A percentile compares a stretch with the other conserved stretches of the same genome.
phyloP scores from a whole-genome alignment of 1,140 invertebrate genomes.

The Plodia interpunctella region DNA sequence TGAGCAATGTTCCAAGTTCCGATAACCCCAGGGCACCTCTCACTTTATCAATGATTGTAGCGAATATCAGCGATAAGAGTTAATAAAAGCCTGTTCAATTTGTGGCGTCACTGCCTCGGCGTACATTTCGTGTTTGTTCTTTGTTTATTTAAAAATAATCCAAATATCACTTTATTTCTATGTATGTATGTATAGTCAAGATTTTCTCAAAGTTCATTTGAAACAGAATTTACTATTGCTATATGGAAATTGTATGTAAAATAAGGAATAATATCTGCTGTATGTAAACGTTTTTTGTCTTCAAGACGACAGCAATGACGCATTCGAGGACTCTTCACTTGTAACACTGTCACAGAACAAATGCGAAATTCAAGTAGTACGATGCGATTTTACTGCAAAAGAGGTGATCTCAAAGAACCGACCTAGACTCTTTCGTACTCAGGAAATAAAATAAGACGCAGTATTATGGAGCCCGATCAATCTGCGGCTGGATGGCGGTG shows the following conservation, averaged over 20 bases:
- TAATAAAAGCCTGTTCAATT: constrained; percentile 41
- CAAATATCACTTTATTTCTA: too few species aligned
- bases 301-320: neutral
- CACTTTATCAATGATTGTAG: constrained; percentile 55
- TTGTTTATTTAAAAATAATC: constrained; percentile 11
- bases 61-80: constrained; percentile 52
- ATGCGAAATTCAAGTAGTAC: too few species aligned
- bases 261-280: too few species aligned
- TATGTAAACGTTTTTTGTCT: too few species aligned
- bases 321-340: neutral
- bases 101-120: constrained; percentile 36
- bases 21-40: constrained; percentile 33
- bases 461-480: constrained; percentile 61
- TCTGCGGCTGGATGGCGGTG: constrained; percentile 58
- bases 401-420: too few species aligned
- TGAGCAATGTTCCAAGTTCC: neutral
- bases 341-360: too few species aligned
- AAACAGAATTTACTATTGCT: too few species aligned
- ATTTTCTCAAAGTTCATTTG: too few species aligned
- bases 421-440: neutral
- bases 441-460: constrained; percentile 53
- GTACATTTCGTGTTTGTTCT: neutral
- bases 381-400: too few species aligned
- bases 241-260: too few species aligned
- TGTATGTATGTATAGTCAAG: too few species aligned